Evolutionary conservation across 2,797 vertebrate species (phyloP), one percentile per base, ranked within the genome.

Genomic region (Pygocentrus nattereri): DNA sequence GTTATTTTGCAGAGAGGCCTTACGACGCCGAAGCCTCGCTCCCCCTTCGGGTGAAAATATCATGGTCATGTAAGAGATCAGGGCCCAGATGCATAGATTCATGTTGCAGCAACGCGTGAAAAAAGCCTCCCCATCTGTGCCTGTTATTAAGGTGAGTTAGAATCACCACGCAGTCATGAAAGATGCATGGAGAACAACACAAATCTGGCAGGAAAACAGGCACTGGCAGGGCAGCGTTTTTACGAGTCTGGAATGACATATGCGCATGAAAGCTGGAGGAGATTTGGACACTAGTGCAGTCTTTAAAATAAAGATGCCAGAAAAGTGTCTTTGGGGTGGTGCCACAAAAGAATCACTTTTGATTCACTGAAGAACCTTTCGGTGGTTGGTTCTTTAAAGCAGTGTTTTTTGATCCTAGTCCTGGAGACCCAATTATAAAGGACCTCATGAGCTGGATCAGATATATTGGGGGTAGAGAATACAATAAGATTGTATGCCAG

Each of bases 151-250:
- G 85, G 84, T 88, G 89, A 88, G 91, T 92, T 91, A 87, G 91
- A 92, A 91, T 86, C 88, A 84, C 83, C 85, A 82, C 83, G 72
- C 61, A 88, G 88, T 92, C 90, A 92, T 92, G 87, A 91, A 93
- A 93, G 89, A 93, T 92, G 88, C 89, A 93, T 91, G 88, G 49
- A 82, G 38, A 86, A 87, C 85, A 86, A 85, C 84, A 80, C 27
- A 41, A 80, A 70, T 83, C 68, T 82, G 61, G 25, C 67, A 69
- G 68, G 69, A 69, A 75, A 80, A 75, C 65, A 58, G 70, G 70
- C 61, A 49, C 68, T 61, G 25, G 74, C 54, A 61, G 54, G 76
- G 65, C 30, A 47, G 54, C 6, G 7, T 84, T 74, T 80, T 72
- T 70, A 71, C 67, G 44, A 76, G 30, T 30, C 56, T 70, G 1